Percentiles rank a stretch among this genome's conserved stretches.
phyloP scores from a whole-genome alignment of 2,113 vertebrate genomes.

The Empidonax alnorum region DNA sequence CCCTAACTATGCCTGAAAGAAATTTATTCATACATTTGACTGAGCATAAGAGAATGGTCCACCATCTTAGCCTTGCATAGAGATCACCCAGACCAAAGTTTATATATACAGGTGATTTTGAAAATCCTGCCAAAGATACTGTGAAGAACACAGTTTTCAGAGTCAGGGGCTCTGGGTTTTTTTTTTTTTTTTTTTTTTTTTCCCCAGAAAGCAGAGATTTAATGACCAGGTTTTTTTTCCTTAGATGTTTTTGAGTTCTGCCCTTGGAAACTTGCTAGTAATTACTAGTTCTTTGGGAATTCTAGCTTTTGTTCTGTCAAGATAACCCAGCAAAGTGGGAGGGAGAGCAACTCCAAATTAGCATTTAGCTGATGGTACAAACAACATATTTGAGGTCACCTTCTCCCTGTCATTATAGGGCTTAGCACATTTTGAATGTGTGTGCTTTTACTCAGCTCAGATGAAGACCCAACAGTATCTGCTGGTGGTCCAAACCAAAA shows the following conservation, averaged over 20 bases:
- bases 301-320: background rate
- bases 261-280: background rate
- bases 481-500: background rate
- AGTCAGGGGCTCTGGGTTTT: background rate
- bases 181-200: background rate
- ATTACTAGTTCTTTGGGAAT: background rate
- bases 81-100: background rate
- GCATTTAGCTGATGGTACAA: background rate
- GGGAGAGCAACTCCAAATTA: background rate
- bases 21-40: background rate
- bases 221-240: background rate
- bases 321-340: background rate
- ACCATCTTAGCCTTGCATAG: background rate
- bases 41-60: background rate
- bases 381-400: background rate
- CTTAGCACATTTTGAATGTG: background rate
- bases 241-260: background rate
- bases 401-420: background rate
- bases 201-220: background rate
- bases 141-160: background rate
- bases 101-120: background rate
- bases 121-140: background rate
- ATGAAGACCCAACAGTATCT: background rate
- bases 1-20: background rate
- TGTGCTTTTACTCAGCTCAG: background rate